Base-by-base conservation (phyloP, 2,888 invertebrate genomes). In the Heliconius ethilla region DNA sequence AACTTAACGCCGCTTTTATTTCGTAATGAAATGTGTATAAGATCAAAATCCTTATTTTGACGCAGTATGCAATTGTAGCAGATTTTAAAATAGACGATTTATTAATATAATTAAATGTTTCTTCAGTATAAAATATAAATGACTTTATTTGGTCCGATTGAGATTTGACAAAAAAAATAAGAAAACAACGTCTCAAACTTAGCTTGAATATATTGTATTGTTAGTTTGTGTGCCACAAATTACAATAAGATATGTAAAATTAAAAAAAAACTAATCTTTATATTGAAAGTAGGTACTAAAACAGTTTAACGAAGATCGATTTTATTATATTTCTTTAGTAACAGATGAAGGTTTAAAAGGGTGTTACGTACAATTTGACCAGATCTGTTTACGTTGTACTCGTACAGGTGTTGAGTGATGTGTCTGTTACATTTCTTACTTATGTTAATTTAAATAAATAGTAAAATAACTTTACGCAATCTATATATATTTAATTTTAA, bases 371-470 rank as follows among this genome's bases (percentile, higher is more conserved):
- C 40, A 69, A 45, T 69, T 45, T 18, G 15, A 27, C 40, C 69
- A 69, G 69, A 69, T 67, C 37, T 69, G 69, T 69, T 69, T 69
- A 69, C 7, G 25, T 69, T 15, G 40, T 15, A 22, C 10, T 9
- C 45, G 40, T 45, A 15, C 9, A 25, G 7, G 69, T 5, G 7
- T 7, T 25, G 67, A 67, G 51, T 29, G 55, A 33, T 72, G 59
- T 37, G 33, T 59, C 55, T 59, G 55, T 33, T 72, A 33, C 13
- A 9, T 51, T 33, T 72, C 33, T 59, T 37, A 55, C 6, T 45
- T 37, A 72, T 59, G 55, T n/a, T 59, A 15, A 72, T 72, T 55
- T 72, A 59, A 72, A 72, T 72, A 72, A 33, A 45, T 69, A 40
- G 9, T 9, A 18, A 40, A 33, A 69, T 18, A 7, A 63, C 29